These are phyloP conservation scores for Pachymerium ferrugineum DNA, from an alignment of 2,888 invertebrate genomes.

Conservation along the genomic window DNA sequence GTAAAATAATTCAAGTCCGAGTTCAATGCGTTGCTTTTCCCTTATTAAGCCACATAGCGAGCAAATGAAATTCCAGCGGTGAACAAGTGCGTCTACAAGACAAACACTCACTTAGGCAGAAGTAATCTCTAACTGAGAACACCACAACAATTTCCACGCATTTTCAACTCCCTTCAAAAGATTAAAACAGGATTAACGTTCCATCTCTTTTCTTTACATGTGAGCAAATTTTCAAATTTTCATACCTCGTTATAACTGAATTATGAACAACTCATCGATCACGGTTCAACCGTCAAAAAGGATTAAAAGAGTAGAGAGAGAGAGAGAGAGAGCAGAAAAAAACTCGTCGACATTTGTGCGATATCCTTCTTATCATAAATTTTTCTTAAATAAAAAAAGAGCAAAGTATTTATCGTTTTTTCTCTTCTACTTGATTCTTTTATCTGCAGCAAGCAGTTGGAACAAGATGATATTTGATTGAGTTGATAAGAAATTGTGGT, in stretches of 20 bases:
- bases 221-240: too few species aligned
- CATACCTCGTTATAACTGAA: too few species aligned
- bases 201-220: not conserved
- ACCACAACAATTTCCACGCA: not conserved
- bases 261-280: too few species aligned
- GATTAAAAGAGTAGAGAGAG: too few species aligned
- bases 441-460: not conserved
- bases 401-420: not conserved
- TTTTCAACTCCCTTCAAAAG: not conserved
- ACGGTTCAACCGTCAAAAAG: too few species aligned
- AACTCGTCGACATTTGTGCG: too few species aligned
- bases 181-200: slow-evolving; percentile 3
- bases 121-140: not conserved
- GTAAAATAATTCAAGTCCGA: not conserved
- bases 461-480: slow-evolving; percentile 13
- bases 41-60: not conserved
- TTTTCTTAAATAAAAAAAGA: not conserved
- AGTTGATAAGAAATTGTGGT: not conserved
- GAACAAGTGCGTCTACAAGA: not conserved
- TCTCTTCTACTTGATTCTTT: not conserved
- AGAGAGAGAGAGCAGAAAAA: too few species aligned
- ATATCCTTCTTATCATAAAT: not conserved
- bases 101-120: slow-evolving; percentile 2
- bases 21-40: not conserved
- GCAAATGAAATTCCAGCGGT: slow-evolving; percentile 1